A percentile compares a stretch with the other conserved stretches of the same genome.
Evolutionary conservation across 2,797 vertebrate genomes (phyloP).

Genomic region (Xenentodon cancila): DNA sequence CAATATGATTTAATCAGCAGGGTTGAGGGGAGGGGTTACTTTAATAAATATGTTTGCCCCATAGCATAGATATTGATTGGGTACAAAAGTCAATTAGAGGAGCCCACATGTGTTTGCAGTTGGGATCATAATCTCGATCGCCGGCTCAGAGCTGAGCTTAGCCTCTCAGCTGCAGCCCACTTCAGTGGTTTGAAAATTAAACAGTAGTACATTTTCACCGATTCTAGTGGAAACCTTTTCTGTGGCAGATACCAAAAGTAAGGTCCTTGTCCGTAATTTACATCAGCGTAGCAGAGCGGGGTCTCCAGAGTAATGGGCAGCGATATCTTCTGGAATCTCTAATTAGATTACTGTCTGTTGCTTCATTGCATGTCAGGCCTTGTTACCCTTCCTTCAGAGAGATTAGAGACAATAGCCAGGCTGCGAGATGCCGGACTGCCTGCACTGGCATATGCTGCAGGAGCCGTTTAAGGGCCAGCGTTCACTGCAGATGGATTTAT

Average conservation of each 20-base stretch:
- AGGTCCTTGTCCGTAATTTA: conserved; percentile 80
- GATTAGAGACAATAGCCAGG: conserved; percentile 82
- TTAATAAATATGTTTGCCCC: conserved; percentile 84
- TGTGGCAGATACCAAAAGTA: conserved; percentile 76
- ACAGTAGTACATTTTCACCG: conserved; percentile 20
- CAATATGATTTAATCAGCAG: conserved; percentile 84
- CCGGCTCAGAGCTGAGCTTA: conserved; percentile 37
- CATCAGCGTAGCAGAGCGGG: conserved; percentile 72
- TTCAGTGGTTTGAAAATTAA: conserved; percentile 65
- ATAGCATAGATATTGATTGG: conserved; percentile 81
- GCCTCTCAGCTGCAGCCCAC: conserved; percentile 34
- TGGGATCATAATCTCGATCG: conserved; percentile 55
- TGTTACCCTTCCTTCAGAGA: conserved; percentile 81
- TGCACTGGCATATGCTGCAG: conserved; percentile 47
- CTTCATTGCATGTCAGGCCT: conserved; percentile 83
- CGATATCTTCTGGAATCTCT: conserved; percentile 83
- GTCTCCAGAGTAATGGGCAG: conserved; percentile 77
- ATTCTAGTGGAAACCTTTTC: conserved; percentile 61
- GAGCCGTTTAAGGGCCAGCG: conserved; percentile 35
- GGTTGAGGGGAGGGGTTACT: conserved; percentile 69
- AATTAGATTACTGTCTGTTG: conserved; percentile 87
- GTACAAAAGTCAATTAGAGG: conserved; percentile 78
- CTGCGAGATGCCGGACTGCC: conserved; percentile 56
- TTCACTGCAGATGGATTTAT: conserved; percentile 62
- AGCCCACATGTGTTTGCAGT: conserved; percentile 66